Percentiles rank a stretch among this genome's conserved stretches.
Conservation (phyloP, 2,888 invertebrate genomes). For the Drosophila prostipennis region DNA sequence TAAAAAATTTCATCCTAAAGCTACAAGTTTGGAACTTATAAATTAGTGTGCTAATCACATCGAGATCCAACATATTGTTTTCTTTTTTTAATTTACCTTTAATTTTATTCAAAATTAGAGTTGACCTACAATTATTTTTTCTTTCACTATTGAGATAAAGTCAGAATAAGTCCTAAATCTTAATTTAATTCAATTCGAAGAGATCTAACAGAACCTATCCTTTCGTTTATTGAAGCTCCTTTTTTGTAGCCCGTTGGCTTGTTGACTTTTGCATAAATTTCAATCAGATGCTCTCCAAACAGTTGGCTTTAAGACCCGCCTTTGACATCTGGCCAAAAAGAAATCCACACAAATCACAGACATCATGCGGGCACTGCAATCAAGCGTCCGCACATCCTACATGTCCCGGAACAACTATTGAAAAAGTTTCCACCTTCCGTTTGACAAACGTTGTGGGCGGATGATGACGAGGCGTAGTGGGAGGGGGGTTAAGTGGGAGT, state of each 20-base stretch:
- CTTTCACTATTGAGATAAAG: too few relatives aligned
- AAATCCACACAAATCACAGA: conserved; percentile 31
- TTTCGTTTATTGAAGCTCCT: background rate
- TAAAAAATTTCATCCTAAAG: too few relatives aligned
- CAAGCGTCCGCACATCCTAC: conserved; percentile 58
- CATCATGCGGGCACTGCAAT: conserved; percentile 49
- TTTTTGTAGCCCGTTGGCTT: background rate
- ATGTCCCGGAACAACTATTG: conserved; percentile 57
- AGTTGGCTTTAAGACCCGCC: conserved; percentile 7
- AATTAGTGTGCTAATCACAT: too few relatives aligned
- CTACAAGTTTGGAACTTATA: too few relatives aligned
- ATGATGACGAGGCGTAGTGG: background rate
- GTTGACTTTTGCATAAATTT: conserved; percentile 30
- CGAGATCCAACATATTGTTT: too few relatives aligned
- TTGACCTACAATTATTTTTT: too few relatives aligned
- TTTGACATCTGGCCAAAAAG: conserved; percentile 12
- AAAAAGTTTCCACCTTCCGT: conserved; percentile 54
- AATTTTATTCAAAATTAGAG: too few relatives aligned
- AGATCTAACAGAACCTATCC: background rate
- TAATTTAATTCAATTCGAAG: background rate
- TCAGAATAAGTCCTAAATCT: background rate
- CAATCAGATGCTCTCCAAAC: conserved; percentile 13
- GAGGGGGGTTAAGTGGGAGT: background rate
- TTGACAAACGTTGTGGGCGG: conserved; percentile 22
- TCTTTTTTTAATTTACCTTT: too few relatives aligned